phyloP scores from a whole-genome alignment of 2,797 vertebrate genomes.

The Allochrocebus solatus region DNA sequence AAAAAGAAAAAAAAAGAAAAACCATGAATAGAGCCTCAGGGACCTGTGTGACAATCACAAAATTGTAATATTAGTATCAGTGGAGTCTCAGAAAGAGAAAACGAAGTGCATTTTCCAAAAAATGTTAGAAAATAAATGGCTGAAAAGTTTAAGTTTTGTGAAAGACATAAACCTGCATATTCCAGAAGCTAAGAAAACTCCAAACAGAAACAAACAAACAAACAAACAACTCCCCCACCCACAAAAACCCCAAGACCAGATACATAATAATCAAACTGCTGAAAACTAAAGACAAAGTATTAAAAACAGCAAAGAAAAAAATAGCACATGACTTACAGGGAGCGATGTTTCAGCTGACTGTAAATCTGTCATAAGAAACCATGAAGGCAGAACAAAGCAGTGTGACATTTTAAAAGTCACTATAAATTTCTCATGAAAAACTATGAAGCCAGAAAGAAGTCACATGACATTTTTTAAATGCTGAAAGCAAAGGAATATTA shows the following conservation, averaged over 20 bases:
- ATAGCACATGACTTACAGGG: not conserved
- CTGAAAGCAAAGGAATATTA: not conserved
- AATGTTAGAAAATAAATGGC: not conserved
- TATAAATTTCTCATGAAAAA: not conserved
- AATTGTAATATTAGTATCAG: not conserved
- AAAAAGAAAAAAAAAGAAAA: too few species aligned
- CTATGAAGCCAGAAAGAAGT: not conserved
- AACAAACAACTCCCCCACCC: not conserved
- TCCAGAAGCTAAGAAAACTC: not conserved
- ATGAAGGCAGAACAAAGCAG: not conserved
- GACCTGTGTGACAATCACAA: not conserved
- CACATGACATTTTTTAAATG: not conserved
- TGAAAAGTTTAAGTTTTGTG: constrained; percentile 11
- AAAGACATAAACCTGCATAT: constrained; percentile 26
- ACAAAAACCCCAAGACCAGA: not conserved
- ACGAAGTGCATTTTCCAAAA: not conserved
- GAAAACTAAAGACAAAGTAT: not conserved
- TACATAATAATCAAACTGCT: not conserved
- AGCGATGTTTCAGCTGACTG: not conserved
- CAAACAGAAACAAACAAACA: not conserved
- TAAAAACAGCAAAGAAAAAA: not conserved
- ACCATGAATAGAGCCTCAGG: not conserved
- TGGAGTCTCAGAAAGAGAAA: not conserved
- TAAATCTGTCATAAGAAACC: not conserved
- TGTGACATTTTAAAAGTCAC: not conserved